phyloP scores from a whole-genome alignment of 2,113 vertebrate genomes.

The Stigmatopora argus region DNA sequence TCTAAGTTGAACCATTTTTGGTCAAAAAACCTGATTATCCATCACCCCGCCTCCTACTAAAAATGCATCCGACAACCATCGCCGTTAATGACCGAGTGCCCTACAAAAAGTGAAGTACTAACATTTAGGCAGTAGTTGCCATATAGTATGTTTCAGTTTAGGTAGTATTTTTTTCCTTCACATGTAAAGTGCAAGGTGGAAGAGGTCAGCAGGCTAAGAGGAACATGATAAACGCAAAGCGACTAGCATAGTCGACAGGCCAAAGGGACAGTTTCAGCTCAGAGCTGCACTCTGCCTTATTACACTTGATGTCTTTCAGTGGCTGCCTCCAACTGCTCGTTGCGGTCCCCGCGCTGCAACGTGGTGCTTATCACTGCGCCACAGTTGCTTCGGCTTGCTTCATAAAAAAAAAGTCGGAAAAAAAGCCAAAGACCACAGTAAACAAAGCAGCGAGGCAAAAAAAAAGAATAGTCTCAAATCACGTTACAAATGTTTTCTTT shows the following conservation, averaged over 20 bases:
- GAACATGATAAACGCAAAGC: background rate
- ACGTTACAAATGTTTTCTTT: background rate
- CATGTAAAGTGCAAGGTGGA: background rate
- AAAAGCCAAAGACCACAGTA: conserved; percentile 1
- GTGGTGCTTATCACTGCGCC: conserved; percentile 1
- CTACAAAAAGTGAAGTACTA: background rate
- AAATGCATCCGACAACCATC: no score
- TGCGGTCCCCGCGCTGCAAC: background rate
- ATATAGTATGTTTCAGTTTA: background rate
- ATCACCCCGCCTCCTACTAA: no score
- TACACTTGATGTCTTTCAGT: conserved; percentile 1
- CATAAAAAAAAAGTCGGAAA: background rate
- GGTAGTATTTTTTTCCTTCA: background rate
- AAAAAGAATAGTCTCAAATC: conserved; percentile 3
- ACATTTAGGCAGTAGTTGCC: background rate
- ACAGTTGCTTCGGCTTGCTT: background rate
- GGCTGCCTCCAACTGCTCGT: background rate
- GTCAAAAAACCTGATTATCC: no score
- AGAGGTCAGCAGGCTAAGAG: conserved; percentile 1
- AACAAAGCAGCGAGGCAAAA: background rate
- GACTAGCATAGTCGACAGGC: background rate
- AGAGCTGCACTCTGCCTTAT: conserved; percentile 8
- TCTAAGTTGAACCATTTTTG: no score
- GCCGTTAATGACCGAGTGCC: no score
- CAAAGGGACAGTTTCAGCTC: background rate